These are phyloP conservation scores for Typhlichthys subterraneus DNA, from an alignment of 2,797 vertebrate species.

Conservation along the genomic window DNA sequence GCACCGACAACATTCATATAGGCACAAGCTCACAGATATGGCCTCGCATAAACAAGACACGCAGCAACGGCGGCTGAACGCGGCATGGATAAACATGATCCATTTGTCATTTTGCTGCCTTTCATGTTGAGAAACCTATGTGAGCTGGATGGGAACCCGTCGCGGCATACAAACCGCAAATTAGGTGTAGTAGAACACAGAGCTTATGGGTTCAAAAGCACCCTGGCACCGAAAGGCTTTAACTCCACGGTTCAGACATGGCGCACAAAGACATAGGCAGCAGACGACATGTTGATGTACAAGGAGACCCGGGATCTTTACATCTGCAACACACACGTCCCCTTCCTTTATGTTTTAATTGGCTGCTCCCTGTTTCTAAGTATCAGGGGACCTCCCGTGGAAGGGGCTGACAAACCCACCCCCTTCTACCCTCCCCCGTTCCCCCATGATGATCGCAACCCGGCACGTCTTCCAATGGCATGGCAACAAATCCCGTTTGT, in stretches of 20 bases:
- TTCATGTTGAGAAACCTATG: slow-evolving; percentile 45
- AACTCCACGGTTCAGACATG: slow-evolving; percentile 28
- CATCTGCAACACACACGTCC: slow-evolving; percentile 43
- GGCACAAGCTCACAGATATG: neutral
- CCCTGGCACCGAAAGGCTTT: slow-evolving; percentile 33
- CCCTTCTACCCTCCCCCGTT: slow-evolving; percentile 30
- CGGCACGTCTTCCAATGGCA: slow-evolving; percentile 34
- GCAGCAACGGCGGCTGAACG: slow-evolving; percentile 1
- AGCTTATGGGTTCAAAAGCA: slow-evolving; percentile 49
- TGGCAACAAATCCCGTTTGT: slow-evolving; percentile 12
- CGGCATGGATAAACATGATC: slow-evolving; percentile 31
- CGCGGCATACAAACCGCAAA: slow-evolving; percentile 58
- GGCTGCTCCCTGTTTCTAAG: slow-evolving; percentile 53
- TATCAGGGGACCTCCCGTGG: slow-evolving; percentile 45
- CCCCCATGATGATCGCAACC: slow-evolving; percentile 57
- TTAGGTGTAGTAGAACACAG: slow-evolving; percentile 43
- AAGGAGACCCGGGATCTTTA: slow-evolving; percentile 52
- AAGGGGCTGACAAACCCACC: slow-evolving; percentile 30
- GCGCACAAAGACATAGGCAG: slow-evolving; percentile 5
- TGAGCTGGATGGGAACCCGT: slow-evolving; percentile 47
- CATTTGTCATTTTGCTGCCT: slow-evolving; percentile 23
- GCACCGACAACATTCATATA: neutral
- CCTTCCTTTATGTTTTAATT: slow-evolving; percentile 67
- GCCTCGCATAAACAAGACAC: neutral
- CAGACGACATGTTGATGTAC: slow-evolving; percentile 37